These are phyloP conservation scores for Lepidurus couesii DNA, from an alignment of 1,140 invertebrate species.

Conservation along the genomic window DNA sequence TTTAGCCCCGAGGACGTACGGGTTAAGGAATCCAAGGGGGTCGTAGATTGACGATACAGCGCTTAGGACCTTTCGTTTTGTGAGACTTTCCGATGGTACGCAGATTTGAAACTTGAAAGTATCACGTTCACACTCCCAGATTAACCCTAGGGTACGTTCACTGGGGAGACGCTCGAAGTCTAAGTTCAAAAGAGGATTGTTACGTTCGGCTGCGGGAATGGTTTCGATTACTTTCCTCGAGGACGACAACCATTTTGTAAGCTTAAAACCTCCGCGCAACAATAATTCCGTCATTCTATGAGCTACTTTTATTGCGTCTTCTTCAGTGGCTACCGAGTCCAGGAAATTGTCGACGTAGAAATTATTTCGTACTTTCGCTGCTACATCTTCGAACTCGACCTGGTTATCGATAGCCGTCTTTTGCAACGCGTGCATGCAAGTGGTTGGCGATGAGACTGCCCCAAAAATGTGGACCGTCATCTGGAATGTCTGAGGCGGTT, in stretches of 20 bases:
- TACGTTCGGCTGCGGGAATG: not conserved
- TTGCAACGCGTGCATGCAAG: not conserved
- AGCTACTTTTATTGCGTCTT: constrained; percentile 25
- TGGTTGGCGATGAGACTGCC: constrained; percentile 22
- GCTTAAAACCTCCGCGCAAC: not conserved
- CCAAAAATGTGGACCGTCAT: constrained; percentile 11
- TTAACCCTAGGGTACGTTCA: not conserved
- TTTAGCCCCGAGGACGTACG: constrained; percentile 33
- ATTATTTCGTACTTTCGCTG: constrained; percentile 20
- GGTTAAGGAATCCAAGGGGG: constrained; percentile 35
- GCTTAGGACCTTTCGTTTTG: not conserved
- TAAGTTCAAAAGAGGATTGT: not conserved
- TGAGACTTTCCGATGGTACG: not conserved
- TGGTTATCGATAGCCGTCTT: not conserved
- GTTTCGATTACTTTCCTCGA: not conserved
- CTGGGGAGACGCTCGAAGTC: no score
- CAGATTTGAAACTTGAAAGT: not conserved
- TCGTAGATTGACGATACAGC: constrained; percentile 31
- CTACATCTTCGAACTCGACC: constrained; percentile 29
- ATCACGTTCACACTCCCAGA: constrained; percentile 13
- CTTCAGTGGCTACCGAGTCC: constrained; percentile 27
- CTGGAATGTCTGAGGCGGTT: not conserved
- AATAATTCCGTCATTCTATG: constrained; percentile 25
- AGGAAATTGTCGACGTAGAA: constrained; percentile 37
- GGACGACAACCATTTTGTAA: constrained; percentile 7